A percentile compares a stretch with the other conserved stretches of the same genome.
Evolutionary conservation across 2,113 vertebrate genomes (phyloP).

Genomic region (Egretta garzetta): DNA sequence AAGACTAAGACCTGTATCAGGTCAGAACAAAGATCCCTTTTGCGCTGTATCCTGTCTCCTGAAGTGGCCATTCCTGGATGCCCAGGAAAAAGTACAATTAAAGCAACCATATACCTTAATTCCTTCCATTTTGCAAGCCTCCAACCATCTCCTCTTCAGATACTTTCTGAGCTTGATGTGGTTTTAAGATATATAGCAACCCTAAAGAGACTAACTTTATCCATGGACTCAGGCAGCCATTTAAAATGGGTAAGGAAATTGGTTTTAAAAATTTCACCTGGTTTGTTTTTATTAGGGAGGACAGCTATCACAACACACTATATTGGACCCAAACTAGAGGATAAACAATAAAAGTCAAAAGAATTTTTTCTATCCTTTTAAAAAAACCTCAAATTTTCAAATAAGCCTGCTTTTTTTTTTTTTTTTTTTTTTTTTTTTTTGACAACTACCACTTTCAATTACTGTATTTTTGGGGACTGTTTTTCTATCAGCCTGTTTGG

Average conservation of each 20-base stretch:
- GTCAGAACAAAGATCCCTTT: neutral
- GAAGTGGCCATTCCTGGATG: neutral
- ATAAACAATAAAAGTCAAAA: neutral
- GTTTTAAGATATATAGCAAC: neutral
- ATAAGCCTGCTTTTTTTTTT: too few relatives aligned
- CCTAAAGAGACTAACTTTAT: neutral
- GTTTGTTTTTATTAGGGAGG: neutral
- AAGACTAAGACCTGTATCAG: neutral
- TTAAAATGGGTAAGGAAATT: fast-evolving
- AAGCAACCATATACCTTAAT: fast-evolving
- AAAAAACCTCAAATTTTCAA: neutral
- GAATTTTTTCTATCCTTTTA: neutral
- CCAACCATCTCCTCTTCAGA: neutral
- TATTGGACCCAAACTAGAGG: neutral
- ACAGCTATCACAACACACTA: neutral
- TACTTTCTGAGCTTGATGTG: neutral
- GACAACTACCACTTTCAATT: neutral
- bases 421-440: too few relatives aligned
- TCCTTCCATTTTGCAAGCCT: neutral
- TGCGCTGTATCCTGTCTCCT: fast-evolving
- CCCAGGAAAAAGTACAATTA: neutral
- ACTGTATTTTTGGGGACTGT: fast-evolving
- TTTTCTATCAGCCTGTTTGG: neutral
- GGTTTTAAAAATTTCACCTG: fast-evolving
- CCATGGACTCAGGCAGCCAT: neutral